phyloP scores from a whole-genome alignment of 2,797 vertebrate genomes.

The Erethizon dorsatum region DNA sequence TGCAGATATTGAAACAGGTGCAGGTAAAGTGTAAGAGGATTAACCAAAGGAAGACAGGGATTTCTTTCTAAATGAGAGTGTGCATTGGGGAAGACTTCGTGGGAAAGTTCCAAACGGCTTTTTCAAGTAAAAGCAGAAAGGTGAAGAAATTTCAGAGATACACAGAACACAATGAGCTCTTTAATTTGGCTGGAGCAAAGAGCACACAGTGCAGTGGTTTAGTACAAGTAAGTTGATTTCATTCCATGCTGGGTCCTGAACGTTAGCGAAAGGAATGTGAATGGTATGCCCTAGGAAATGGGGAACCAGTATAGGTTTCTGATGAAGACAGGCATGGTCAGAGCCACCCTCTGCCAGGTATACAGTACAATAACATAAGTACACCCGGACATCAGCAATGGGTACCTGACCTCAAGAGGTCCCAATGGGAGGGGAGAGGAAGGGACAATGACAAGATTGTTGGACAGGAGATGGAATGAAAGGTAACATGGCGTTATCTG shows the following conservation, averaged over 20 bases:
- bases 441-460: no score
- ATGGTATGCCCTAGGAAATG: no score
- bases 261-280: neutral
- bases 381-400: no score
- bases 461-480: no score
- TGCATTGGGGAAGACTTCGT: neutral
- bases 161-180: neutral
- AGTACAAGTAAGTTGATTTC: neutral
- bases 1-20: neutral
- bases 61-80: neutral
- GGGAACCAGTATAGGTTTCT: neutral
- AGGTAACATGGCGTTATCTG: no score
- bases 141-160: neutral
- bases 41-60: neutral
- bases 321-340: neutral
- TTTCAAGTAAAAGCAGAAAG: neutral
- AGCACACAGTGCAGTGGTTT: neutral
- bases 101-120: neutral
- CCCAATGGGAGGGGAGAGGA: no score
- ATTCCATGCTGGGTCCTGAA: neutral
- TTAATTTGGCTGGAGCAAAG: neutral
- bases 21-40: conserved; percentile 8
- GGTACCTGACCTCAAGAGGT: no score
- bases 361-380: no score
- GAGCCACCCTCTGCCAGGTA: no score